Base-by-base conservation (phyloP, 2,797 vertebrate genomes). In the Galagoides demidoff region DNA sequence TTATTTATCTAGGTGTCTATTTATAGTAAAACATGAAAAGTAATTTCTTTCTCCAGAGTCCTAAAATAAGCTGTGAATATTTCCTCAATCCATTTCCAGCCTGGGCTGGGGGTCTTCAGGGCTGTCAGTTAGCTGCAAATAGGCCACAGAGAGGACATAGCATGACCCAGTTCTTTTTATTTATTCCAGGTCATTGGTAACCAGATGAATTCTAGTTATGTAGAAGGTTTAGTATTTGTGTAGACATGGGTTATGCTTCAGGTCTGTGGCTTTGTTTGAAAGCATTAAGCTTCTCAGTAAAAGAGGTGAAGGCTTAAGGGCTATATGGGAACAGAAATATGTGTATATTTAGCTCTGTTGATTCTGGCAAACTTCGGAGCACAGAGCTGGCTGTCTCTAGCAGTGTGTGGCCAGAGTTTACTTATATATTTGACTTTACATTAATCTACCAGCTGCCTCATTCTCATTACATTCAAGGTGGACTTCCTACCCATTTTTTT, bases 341-440 rank as follows among this genome's bases (percentile, higher is more conserved):
- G 92, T 94, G 52, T 90, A 83, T 85, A 94, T 95, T 96, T 96
- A 96, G 90, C 86, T 97, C 85, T 95, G 87, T 96, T 94, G 96
- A 71, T 92, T 89, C 79, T 89, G 81, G 96, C 76, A 88, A 77
- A 95, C 84, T 83, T 94, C 88, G 85, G 82, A 84, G n/a, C 7
- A 20, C 88, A 84, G 78, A 71, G 22, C 70, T 66, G 88, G 34
- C 31, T 34, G 22, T 64, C 79, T 73, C 81, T 45, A 87, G 76
- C 61, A 85, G 23, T 25, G 84, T 87, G 86, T 85, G 61, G 71
- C 76, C 64, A 92, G 89, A 74, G 49, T 89, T 90, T 84, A 64
- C 71, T 70, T 71, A 49, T 0, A 22, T 43, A 52, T 91, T 64
- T 85, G 31, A 89, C 45, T 92, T 95, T 95, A 91, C 31, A 20